Evolutionary conservation across 1,140 invertebrate genomes (phyloP).

Genomic region (Drosophila watanabei): DNA sequence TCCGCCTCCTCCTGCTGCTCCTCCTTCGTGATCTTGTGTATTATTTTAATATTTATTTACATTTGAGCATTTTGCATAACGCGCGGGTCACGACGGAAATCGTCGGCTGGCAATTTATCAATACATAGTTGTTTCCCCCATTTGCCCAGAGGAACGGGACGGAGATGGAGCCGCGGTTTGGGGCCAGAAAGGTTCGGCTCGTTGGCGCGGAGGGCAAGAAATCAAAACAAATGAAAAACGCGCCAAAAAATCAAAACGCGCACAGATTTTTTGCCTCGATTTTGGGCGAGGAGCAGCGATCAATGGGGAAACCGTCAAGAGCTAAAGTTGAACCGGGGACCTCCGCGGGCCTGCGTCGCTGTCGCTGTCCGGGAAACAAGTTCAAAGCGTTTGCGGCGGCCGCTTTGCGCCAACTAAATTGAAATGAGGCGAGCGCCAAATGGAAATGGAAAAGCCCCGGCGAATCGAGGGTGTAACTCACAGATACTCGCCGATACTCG

Average conservation of each 20-base stretch:
- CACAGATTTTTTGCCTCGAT: slow-evolving; percentile 54
- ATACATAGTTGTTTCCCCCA: slow-evolving; percentile 70
- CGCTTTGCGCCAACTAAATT: slow-evolving; percentile 77
- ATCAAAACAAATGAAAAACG: slow-evolving; percentile 75
- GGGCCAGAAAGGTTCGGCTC: slow-evolving; percentile 50
- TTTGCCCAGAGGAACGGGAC: slow-evolving; percentile 53
- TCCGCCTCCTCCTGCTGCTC: slow-evolving; percentile 9
- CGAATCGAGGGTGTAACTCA: slow-evolving; percentile 56
- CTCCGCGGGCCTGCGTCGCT: slow-evolving; percentile 24
- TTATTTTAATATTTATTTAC: slow-evolving; percentile 85
- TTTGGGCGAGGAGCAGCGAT: slow-evolving; percentile 54
- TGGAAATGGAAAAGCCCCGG: slow-evolving; percentile 70
- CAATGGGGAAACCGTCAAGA: slow-evolving; percentile 59
- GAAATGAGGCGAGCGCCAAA: slow-evolving; percentile 73
- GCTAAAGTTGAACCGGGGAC: slow-evolving; percentile 38
- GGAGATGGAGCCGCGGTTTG: background rate
- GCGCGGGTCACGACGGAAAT: slow-evolving; percentile 85
- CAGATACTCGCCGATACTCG: slow-evolving; percentile 45
- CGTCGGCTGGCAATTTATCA: slow-evolving; percentile 85
- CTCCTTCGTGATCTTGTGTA: slow-evolving; percentile 72
- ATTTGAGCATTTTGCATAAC: slow-evolving; percentile 84
- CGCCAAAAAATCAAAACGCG: slow-evolving; percentile 81
- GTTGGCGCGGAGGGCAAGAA: slow-evolving; percentile 44
- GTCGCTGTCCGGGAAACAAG: slow-evolving; percentile 75
- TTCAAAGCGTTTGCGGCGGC: slow-evolving; percentile 81